A percentile compares a stretch with the other conserved stretches of the same genome.
Evolutionary conservation across 2,888 invertebrate genomes (phyloP).

Genomic region (Temnothorax ravouxi): DNA sequence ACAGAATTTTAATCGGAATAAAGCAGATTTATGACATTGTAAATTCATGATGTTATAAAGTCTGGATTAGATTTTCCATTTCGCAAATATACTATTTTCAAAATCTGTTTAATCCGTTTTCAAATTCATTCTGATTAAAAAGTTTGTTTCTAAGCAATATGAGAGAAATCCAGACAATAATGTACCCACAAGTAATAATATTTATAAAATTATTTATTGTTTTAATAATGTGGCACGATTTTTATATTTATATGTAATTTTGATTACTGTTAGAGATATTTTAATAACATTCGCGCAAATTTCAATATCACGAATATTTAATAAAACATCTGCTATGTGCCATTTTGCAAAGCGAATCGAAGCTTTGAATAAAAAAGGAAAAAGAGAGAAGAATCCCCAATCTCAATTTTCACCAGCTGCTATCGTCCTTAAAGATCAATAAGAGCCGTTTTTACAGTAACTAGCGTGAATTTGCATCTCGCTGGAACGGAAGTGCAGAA

Average conservation of each 20-base stretch:
- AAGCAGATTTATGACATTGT: constrained; percentile 3
- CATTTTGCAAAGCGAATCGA: not conserved
- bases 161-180: not conserved
- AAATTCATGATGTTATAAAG: not conserved
- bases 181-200: not conserved
- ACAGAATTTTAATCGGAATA: not conserved
- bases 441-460: constrained; percentile 32
- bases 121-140: not conserved
- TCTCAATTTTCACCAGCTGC: constrained; percentile 46
- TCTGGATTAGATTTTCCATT: not conserved
- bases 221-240: not conserved
- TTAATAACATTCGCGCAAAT: constrained; percentile 2
- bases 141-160: not conserved
- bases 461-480: constrained; percentile 58
- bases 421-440: constrained; percentile 55
- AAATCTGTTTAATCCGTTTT: not conserved
- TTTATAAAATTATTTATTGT: not conserved
- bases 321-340: constrained; percentile 6
- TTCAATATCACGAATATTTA: constrained; percentile 13
- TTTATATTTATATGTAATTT: not conserved
- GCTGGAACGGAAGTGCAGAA: constrained; percentile 37
- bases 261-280: not conserved
- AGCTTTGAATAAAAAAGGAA: not conserved
- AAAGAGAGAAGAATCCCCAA: not conserved
- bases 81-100: not conserved